A percentile compares a stretch with the other conserved stretches of the same genome.
phyloP scores from a whole-genome alignment of 2,797 vertebrate genomes.

The Falco cherrug region DNA sequence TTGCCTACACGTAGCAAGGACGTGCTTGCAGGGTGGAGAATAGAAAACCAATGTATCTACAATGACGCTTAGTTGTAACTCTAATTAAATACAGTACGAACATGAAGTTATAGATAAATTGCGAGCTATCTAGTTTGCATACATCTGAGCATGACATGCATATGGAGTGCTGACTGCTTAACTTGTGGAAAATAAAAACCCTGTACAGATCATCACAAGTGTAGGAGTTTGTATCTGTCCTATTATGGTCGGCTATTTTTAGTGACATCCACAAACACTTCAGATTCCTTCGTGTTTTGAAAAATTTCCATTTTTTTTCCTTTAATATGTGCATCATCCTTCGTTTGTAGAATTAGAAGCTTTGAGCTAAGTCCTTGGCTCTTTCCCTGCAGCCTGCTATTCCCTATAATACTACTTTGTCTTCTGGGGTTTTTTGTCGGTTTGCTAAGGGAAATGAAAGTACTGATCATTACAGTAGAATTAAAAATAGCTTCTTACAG shows the following conservation, averaged over 20 bases:
- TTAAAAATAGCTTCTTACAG: constrained; percentile 72
- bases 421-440: constrained; percentile 42
- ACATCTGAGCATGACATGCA: constrained; percentile 1
- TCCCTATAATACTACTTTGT: constrained; percentile 32
- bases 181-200: constrained; percentile 49
- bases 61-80: not conserved
- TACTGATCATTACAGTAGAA: constrained; percentile 65
- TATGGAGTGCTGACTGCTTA: constrained; percentile 59
- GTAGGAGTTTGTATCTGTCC: constrained; percentile 49
- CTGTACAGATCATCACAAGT: constrained; percentile 35
- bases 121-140: constrained; percentile 35
- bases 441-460: constrained; percentile 70
- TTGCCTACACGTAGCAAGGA: not conserved
- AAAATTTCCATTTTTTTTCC: not conserved
- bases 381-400: constrained; percentile 46
- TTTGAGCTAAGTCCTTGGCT: constrained; percentile 73
- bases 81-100: not conserved
- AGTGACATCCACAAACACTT: constrained; percentile 25
- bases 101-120: not conserved
- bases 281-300: not conserved
- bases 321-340: not conserved
- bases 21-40: not conserved
- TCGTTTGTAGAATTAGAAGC: constrained; percentile 7
- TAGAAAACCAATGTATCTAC: not conserved
- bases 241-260: constrained; percentile 14